Conservation (phyloP, 1,140 invertebrate species). For the Drosophila triauraria region DNA sequence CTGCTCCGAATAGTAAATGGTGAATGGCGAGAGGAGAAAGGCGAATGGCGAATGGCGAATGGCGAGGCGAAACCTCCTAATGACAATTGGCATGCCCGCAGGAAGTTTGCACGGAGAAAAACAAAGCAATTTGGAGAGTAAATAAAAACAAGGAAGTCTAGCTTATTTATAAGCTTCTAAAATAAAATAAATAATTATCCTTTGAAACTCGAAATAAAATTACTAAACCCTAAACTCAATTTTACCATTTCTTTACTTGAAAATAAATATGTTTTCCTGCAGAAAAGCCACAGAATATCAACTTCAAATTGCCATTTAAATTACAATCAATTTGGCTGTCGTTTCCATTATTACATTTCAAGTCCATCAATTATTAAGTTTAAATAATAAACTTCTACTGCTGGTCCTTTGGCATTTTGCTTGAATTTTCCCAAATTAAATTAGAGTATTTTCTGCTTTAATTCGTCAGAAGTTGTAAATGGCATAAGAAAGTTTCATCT, state of each 20-base stretch:
- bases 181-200: neutral
- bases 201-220: no score
- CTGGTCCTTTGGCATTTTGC: neutral
- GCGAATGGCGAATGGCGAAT: conserved; percentile 14
- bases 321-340: neutral
- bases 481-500: conserved; percentile 1
- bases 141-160: neutral
- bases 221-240: neutral
- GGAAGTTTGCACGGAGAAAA: conserved; percentile 5
- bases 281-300: fast-evolving
- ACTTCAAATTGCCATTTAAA: neutral
- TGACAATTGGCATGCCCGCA: conserved; percentile 66
- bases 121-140: neutral
- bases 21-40: neutral
- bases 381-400: neutral
- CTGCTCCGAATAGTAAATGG: conserved; percentile 3
- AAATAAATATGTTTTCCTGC: neutral
- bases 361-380: neutral
- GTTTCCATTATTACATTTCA: neutral
- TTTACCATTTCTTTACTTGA: neutral
- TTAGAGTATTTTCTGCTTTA: neutral
- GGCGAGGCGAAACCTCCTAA: conserved; percentile 45
- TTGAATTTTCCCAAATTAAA: neutral
- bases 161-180: neutral
- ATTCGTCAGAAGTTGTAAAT: neutral